phyloP scores from a whole-genome alignment of 2,888 invertebrate genomes.

The Calameuta idolon region DNA sequence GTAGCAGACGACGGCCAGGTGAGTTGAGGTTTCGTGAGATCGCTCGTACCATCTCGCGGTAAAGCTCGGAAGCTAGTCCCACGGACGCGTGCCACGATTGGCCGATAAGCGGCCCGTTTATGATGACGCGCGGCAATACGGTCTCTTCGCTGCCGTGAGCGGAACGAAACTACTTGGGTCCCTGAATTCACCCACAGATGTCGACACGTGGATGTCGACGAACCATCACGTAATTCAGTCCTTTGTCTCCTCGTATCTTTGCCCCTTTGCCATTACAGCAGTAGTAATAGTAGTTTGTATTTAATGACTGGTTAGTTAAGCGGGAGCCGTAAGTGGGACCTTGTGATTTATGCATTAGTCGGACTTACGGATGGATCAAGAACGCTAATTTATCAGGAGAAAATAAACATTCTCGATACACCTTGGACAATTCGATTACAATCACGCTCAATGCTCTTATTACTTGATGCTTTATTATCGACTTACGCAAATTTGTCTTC shows the following conservation, averaged over 20 bases:
- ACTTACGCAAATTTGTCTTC: background rate
- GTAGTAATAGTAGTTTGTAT: background rate
- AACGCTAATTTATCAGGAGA: background rate
- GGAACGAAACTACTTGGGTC: slow-evolving; percentile 47
- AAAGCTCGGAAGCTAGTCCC: slow-evolving; percentile 52
- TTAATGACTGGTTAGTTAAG: slow-evolving; percentile 16
- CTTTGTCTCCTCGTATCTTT: slow-evolving; percentile 25
- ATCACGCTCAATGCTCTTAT: background rate
- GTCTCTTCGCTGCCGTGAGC: slow-evolving; percentile 13
- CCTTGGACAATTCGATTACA: background rate
- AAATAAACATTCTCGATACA: background rate
- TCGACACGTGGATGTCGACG: slow-evolving; percentile 43
- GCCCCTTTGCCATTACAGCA: background rate
- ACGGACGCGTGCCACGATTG: slow-evolving; percentile 43
- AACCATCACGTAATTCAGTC: background rate
- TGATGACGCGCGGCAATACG: slow-evolving; percentile 34
- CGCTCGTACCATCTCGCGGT: slow-evolving; percentile 60
- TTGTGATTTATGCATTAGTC: slow-evolving; percentile 57
- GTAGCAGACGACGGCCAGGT: background rate
- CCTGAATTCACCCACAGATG: slow-evolving; percentile 61
- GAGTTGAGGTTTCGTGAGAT: background rate
- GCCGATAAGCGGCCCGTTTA: slow-evolving; percentile 57
- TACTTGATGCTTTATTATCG: background rate
- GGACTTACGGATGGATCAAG: slow-evolving; percentile 29
- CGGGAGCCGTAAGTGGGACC: slow-evolving; percentile 19